Conservation (phyloP, 1,140 invertebrate species). For the Onthophagus taurus region DNA sequence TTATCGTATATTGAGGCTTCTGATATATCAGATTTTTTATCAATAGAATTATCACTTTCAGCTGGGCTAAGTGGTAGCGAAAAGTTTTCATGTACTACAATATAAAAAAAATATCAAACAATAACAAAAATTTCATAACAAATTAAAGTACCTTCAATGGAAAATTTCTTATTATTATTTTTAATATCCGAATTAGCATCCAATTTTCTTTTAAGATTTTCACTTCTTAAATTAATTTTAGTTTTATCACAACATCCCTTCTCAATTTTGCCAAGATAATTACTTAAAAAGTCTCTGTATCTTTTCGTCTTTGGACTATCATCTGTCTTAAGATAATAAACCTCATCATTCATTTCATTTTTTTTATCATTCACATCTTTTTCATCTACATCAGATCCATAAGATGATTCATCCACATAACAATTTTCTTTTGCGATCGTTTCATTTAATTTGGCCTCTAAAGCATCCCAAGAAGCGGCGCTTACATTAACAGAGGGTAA, state of each 20-base stretch:
- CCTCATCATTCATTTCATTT: constrained; percentile 5
- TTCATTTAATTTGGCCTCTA: constrained; percentile 30
- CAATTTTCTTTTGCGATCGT: background rate
- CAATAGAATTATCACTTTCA: constrained; percentile 27
- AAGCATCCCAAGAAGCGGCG: constrained; percentile 30
- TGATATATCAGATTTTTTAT: constrained; percentile 20
- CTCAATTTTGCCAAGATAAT: background rate
- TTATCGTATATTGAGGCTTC: constrained; percentile 1
- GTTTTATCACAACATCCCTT: background rate
- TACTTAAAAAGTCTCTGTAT: background rate
- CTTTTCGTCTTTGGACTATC: background rate
- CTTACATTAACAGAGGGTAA: constrained; percentile 26
- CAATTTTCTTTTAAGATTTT: constrained; percentile 3
- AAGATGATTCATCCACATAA: background rate
- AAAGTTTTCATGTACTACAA: constrained; percentile 21
- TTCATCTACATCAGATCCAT: background rate
- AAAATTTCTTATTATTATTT: constrained; percentile 13
- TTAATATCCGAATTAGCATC: constrained; percentile 7
- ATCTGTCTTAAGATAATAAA: background rate
- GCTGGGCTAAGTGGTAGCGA: constrained; percentile 27
- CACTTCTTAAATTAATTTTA: background rate
- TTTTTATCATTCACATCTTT: background rate
- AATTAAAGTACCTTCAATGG: constrained; percentile 9
- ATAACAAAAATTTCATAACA: background rate
- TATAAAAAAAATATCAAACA: background rate